Conservation (phyloP, 1,140 invertebrate genomes). For the Meloidogyne floridensis region DNA sequence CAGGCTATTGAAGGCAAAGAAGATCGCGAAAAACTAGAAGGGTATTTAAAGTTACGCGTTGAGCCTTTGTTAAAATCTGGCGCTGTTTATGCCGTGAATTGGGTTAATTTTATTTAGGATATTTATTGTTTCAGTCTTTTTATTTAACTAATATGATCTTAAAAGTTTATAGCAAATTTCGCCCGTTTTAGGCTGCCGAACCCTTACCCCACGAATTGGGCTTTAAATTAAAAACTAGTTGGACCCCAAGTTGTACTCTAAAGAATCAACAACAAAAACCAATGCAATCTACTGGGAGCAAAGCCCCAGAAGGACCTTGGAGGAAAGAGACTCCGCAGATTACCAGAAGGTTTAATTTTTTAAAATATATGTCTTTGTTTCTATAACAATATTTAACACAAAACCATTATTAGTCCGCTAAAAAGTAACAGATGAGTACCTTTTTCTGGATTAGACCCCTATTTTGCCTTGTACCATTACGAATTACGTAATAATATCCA, state of each 20-base stretch:
- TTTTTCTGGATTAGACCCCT: neutral
- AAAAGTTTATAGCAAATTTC: neutral
- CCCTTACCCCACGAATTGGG: conserved; percentile 51
- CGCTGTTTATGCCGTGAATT: conserved; percentile 50
- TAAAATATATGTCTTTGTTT: too few relatives aligned
- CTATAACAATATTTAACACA: too few relatives aligned
- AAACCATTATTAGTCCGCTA: too few relatives aligned
- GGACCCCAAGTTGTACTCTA: conserved; percentile 40
- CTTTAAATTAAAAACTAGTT: conserved; percentile 37
- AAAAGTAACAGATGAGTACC: too few relatives aligned
- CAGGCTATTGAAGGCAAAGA: conserved; percentile 36
- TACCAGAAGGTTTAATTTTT: neutral
- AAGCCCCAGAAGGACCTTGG: neutral
- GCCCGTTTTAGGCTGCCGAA: conserved; percentile 39
- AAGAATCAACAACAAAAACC: conserved; percentile 26
- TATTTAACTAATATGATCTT: neutral
- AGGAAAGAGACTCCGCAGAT: neutral
- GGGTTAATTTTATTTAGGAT: conserved; percentile 26
- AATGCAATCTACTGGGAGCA: neutral
- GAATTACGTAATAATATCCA: neutral
- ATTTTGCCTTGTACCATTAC: neutral
- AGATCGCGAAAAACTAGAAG: conserved; percentile 43
- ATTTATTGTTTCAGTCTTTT: neutral
- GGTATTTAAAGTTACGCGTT: conserved; percentile 41
- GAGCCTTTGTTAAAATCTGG: conserved; percentile 49